These are phyloP conservation scores for Caenorhabditis panamensis DNA, from an alignment of 2,888 invertebrate species.

Conservation along the genomic window DNA sequence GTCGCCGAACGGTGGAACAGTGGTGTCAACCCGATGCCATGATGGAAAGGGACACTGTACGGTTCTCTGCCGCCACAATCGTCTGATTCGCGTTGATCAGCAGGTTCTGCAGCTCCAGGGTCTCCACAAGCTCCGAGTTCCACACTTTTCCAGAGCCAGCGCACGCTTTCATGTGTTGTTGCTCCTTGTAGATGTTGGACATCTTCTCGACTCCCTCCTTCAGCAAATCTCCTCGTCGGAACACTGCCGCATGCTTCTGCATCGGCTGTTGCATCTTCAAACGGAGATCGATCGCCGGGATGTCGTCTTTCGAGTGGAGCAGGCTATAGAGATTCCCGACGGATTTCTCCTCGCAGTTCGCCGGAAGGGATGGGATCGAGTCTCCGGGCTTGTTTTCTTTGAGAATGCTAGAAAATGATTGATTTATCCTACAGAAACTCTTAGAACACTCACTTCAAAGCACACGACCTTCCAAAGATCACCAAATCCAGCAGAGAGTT, in stretches of 20 bases:
- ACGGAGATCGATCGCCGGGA: slow-evolving; percentile 89
- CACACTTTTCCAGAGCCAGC: slow-evolving; percentile 88
- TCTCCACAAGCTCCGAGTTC: slow-evolving; percentile 97
- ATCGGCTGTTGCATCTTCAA: slow-evolving; percentile 95
- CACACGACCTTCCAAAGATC: slow-evolving; percentile 97
- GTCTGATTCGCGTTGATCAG: slow-evolving; percentile 94
- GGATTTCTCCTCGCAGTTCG: slow-evolving; percentile 93
- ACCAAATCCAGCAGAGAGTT: slow-evolving; percentile 98
- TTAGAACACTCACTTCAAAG: slow-evolving; percentile 83
- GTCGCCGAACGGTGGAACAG: too few species aligned
- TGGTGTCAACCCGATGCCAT: too few species aligned
- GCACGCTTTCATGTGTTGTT: slow-evolving; percentile 85
- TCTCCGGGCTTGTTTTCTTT: slow-evolving; percentile 87
- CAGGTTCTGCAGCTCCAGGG: slow-evolving; percentile 96
- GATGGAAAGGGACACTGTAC: too few species aligned
- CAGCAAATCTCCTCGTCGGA: slow-evolving; percentile 92
- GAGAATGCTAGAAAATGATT: slow-evolving; percentile 53
- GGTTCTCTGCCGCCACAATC: slow-evolving; percentile 90
- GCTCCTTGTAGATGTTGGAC: slow-evolving; percentile 87
- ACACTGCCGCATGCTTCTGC: slow-evolving; percentile 98
- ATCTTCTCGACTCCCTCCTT: slow-evolving; percentile 88
- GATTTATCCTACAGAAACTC: neutral
- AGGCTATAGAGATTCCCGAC: slow-evolving; percentile 91
- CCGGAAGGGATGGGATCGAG: slow-evolving; percentile 86
- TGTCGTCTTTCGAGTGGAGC: slow-evolving; percentile 74